phyloP scores from a whole-genome alignment of 2,888 invertebrate species.

The Thereva unica region DNA sequence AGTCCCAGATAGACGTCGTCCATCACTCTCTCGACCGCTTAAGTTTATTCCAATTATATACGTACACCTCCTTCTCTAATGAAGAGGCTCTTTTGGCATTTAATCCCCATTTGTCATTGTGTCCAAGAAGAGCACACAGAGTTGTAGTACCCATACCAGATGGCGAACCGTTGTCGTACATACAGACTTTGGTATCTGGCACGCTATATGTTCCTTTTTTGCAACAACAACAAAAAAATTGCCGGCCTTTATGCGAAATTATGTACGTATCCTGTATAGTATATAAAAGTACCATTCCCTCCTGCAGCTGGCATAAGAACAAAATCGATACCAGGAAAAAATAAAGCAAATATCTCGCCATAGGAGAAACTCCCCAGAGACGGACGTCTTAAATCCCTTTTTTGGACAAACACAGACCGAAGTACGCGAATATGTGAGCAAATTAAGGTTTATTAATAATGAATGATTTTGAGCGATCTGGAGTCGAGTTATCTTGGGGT shows the following conservation, averaged over 20 bases:
- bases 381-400: slow-evolving; percentile 28
- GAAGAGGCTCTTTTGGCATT: slow-evolving; percentile 27
- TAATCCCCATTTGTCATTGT: slow-evolving; percentile 32
- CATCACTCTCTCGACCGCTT: background rate
- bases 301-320: slow-evolving; percentile 30
- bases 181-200: slow-evolving; percentile 4
- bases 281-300: slow-evolving; percentile 11
- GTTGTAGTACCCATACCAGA: slow-evolving; percentile 1
- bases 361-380: slow-evolving; percentile 15
- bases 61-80: slow-evolving; percentile 26
- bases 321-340: slow-evolving; percentile 35
- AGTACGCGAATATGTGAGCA: too few species aligned
- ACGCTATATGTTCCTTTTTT: slow-evolving; percentile 3
- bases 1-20: too few species aligned
- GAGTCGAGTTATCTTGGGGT: background rate
- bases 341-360: slow-evolving; percentile 19
- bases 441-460: too few species aligned
- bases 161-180: slow-evolving; percentile 1
- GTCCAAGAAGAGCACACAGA: slow-evolving; percentile 1
- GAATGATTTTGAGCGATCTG: too few species aligned
- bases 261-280: background rate
- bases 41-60: slow-evolving; percentile 17
- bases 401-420: slow-evolving; percentile 21
- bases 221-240: slow-evolving; percentile 17
- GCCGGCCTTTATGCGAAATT: slow-evolving; percentile 21